phyloP scores from a whole-genome alignment of 2,797 vertebrate species.

The Anolis apletophallus region DNA sequence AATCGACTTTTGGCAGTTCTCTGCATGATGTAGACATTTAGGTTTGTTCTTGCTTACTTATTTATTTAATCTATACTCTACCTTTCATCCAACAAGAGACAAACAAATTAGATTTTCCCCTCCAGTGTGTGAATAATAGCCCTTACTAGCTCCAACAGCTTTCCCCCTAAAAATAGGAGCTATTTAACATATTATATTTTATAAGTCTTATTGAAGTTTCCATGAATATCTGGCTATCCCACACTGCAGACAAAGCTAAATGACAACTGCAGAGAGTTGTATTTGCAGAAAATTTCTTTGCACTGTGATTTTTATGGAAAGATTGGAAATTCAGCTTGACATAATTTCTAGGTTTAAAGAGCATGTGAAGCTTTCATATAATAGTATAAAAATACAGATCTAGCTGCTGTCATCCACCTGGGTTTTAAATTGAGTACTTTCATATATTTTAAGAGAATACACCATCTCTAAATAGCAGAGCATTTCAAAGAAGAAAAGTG shows the following conservation, averaged over 20 bases:
- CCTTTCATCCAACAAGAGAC: no score
- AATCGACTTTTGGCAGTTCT: neutral
- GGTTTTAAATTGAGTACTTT: neutral
- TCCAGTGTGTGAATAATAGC: neutral
- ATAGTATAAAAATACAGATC: neutral
- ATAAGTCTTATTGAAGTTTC: neutral
- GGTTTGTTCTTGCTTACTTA: no score
- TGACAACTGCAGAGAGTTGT: neutral
- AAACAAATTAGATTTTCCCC: neutral
- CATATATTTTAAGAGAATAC: constrained; percentile 7
- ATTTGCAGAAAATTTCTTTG: neutral
- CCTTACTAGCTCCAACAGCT: no score
- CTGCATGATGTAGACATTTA: neutral
- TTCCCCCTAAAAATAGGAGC: neutral
- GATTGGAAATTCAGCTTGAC: neutral
- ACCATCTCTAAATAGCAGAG: neutral
- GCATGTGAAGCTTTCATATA: neutral
- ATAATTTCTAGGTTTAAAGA: neutral
- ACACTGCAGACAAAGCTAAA: neutral
- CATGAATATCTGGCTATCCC: neutral
- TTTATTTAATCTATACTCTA: no score
- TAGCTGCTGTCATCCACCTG: neutral
- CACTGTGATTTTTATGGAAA: neutral
- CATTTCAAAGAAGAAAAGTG: constrained; percentile 45
- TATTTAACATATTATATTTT: neutral